Percentiles rank a stretch among this genome's conserved stretches.
Evolutionary conservation across 2,797 vertebrate genomes (phyloP).

Genomic region (Cuniculus paca): DNA sequence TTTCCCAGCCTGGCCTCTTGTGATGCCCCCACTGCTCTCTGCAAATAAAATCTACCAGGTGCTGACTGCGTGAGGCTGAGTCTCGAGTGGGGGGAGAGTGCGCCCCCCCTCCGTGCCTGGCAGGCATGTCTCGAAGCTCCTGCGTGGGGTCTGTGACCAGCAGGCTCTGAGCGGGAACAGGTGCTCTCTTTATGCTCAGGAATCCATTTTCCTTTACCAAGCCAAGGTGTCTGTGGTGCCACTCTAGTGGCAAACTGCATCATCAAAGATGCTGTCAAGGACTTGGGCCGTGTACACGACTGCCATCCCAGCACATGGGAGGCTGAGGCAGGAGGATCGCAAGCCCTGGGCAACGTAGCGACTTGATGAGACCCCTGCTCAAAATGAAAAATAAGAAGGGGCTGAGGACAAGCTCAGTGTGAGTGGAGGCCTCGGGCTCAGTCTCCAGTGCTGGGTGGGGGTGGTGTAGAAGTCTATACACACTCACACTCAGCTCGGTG

Average conservation of each 20-base stretch:
- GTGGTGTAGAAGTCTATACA: neutral
- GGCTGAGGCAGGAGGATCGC: neutral
- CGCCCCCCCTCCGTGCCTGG: neutral
- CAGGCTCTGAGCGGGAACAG: neutral
- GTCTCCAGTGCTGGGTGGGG: neutral
- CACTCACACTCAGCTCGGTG: neutral
- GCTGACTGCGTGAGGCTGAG: neutral
- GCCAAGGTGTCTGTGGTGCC: neutral
- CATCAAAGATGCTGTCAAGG: neutral
- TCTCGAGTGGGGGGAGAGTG: neutral
- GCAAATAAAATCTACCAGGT: conserved; percentile 66
- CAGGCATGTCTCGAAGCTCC: neutral
- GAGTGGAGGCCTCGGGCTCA: neutral
- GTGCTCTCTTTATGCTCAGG: neutral
- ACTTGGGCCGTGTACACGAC: neutral
- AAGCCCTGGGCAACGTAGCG: neutral
- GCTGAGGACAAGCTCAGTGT: neutral
- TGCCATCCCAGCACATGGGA: neutral
- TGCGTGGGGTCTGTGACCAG: rapidly evolving
- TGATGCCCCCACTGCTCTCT: neutral
- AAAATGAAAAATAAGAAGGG: neutral
- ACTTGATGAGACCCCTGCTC: neutral
- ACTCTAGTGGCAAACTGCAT: neutral
- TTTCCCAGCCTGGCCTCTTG: neutral
- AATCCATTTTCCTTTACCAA: neutral